phyloP scores from a whole-genome alignment of 2,797 vertebrate genomes.

The Orientallactaga sibirica region DNA sequence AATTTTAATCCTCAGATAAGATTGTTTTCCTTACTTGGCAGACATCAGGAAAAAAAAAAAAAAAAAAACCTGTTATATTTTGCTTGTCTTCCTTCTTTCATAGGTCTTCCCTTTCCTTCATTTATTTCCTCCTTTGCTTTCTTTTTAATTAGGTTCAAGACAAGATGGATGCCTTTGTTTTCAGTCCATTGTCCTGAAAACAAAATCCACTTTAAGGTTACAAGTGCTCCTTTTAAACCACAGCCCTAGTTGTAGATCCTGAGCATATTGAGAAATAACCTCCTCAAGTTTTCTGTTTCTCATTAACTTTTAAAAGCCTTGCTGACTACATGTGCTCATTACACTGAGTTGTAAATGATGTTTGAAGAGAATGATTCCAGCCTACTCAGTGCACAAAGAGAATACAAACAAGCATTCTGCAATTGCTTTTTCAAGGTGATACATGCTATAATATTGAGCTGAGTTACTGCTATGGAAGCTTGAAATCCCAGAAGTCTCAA shows the following conservation, averaged over 20 bases:
- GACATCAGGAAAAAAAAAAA: neutral
- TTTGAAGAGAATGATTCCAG: conserved; percentile 71
- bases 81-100: neutral
- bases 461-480: conserved; percentile 66
- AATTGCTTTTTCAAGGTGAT: conserved; percentile 74
- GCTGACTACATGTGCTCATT: conserved; percentile 73
- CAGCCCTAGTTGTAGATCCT: conserved; percentile 4
- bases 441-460: conserved; percentile 71
- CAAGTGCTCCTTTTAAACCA: conserved; percentile 51
- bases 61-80: neutral
- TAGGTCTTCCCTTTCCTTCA: neutral
- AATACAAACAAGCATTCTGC: conserved; percentile 76
- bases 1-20: neutral
- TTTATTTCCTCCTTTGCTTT: conserved; percentile 35
- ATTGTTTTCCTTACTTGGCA: neutral
- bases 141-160: conserved; percentile 53
- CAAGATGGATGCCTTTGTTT: neutral
- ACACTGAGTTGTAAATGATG: conserved; percentile 71
- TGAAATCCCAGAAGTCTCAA: conserved; percentile 62
- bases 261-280: conserved; percentile 48
- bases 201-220: neutral
- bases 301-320: conserved; percentile 78
- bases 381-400: conserved; percentile 61
- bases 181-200: conserved; percentile 29
- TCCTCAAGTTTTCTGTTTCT: conserved; percentile 69